Conservation (phyloP, 2,888 invertebrate species). For the Leptogaster cylindrica region DNA sequence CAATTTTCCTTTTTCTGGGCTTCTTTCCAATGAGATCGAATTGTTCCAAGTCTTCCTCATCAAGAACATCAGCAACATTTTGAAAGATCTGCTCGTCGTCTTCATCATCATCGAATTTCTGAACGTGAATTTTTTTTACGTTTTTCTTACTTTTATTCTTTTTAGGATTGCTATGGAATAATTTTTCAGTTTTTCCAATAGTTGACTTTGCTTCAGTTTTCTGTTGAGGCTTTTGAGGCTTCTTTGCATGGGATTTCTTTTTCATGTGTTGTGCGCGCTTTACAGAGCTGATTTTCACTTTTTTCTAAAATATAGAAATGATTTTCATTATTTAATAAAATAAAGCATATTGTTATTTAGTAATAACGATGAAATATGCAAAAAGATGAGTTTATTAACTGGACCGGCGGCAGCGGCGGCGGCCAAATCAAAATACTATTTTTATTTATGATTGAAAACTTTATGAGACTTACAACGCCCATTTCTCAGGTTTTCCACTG, state of each 20-base stretch:
- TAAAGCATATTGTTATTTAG: not conserved
- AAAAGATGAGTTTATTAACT: no score
- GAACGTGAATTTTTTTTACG: not conserved
- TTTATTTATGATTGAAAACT: no score
- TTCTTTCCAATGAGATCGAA: conserved; percentile 53
- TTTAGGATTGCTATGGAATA: not conserved
- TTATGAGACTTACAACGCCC: no score
- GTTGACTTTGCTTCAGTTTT: conserved; percentile 50
- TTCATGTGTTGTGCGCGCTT: conserved; percentile 61
- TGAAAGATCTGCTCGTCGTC: conserved; percentile 53
- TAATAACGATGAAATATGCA: no score
- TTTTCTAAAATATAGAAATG: conserved; percentile 54
- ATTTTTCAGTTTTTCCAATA: conserved; percentile 17
- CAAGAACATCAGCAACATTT: conserved; percentile 59
- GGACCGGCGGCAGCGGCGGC: no score
- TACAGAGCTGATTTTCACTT: conserved; percentile 60
- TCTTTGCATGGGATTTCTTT: conserved; percentile 54
- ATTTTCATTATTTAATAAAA: no score
- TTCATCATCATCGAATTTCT: conserved; percentile 50
- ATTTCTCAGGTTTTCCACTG: no score
- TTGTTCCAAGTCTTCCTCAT: conserved; percentile 57
- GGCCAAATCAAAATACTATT: no score
- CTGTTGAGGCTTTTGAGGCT: conserved; percentile 47
- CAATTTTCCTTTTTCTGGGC: conserved; percentile 43
- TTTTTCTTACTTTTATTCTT: conserved; percentile 7